Conservation (phyloP, 2,797 vertebrate species). For the Petrocephalus sullivani region DNA sequence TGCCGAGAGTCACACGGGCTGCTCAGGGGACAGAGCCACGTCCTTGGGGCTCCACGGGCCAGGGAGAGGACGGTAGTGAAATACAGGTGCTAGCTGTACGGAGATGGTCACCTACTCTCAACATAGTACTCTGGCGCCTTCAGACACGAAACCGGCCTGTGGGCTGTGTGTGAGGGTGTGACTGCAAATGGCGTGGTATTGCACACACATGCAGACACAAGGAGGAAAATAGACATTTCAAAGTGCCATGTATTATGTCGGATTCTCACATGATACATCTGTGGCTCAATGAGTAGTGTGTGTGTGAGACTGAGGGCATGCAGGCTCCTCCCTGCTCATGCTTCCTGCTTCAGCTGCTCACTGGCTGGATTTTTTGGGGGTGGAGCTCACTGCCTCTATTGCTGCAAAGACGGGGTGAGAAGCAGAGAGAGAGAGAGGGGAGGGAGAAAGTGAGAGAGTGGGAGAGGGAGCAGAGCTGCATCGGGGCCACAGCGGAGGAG, state of each 20-base stretch:
- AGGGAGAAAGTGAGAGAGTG: constrained; percentile 37
- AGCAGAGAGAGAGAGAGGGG: constrained; percentile 36
- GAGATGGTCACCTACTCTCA: not conserved
- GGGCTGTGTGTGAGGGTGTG: not conserved
- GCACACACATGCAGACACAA: not conserved
- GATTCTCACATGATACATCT: not conserved
- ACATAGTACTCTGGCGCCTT: not conserved
- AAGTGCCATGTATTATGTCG: not conserved
- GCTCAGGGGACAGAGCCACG: not conserved
- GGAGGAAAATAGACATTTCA: not conserved
- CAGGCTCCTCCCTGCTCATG: constrained; percentile 50
- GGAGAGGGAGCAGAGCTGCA: constrained; percentile 35
- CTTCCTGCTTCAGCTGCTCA: constrained; percentile 51
- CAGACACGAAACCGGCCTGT: not conserved
- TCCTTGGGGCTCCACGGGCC: not conserved
- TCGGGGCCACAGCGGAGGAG: constrained; percentile 39
- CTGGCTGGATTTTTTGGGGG: constrained; percentile 62
- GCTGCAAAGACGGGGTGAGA: constrained; percentile 50
- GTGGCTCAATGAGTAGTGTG: not conserved
- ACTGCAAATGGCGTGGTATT: not conserved
- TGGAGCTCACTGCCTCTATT: constrained; percentile 57
- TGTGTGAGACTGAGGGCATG: constrained; percentile 25
- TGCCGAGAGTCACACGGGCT: not conserved
- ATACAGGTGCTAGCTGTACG: not conserved
- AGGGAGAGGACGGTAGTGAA: not conserved